Percentiles rank a stretch among this genome's conserved stretches.
These are phyloP conservation scores for Mactra quadrangularis DNA, from an alignment of 1,140 invertebrate species.

Conservation along the genomic window DNA sequence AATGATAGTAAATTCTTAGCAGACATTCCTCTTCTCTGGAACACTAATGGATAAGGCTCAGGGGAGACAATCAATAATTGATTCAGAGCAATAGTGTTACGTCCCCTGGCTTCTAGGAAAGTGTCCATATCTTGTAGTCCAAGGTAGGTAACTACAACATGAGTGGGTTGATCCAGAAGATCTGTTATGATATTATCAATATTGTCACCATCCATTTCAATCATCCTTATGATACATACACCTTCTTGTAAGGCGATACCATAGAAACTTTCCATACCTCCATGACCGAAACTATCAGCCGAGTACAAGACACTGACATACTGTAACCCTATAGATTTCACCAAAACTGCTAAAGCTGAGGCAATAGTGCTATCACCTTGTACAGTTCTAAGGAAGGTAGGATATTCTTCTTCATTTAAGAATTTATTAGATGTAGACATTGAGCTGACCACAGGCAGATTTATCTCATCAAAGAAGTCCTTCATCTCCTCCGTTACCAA, in stretches of 20 bases:
- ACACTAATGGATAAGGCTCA: conserved; percentile 65
- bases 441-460: conserved; percentile 76
- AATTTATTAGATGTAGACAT: conserved; percentile 88
- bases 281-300: conserved; percentile 65
- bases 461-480: conserved; percentile 69
- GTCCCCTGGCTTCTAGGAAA: conserved; percentile 59
- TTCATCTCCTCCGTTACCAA: conserved; percentile 66
- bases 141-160: conserved; percentile 71
- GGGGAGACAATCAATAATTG: conserved; percentile 71
- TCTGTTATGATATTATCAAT: conserved; percentile 45
- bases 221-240: conserved; percentile 70
- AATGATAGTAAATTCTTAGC: conserved; percentile 70
- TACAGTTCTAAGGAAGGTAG: conserved; percentile 91
- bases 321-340: conserved; percentile 69
- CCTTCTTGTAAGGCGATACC: conserved; percentile 69
- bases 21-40: conserved; percentile 41
- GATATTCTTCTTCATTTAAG: conserved; percentile 89
- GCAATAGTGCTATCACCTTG: conserved; percentile 92
- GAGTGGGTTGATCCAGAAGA: conserved; percentile 40
- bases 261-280: conserved; percentile 66
- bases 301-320: conserved; percentile 73
- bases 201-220: conserved; percentile 52
- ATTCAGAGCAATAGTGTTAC: conserved; percentile 4
- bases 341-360: conserved; percentile 86
- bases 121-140: conserved; percentile 50